Percentiles rank a stretch among this genome's conserved stretches.
Conservation (phyloP, 2,888 invertebrate genomes). For the Pristionchus exspectatus region DNA sequence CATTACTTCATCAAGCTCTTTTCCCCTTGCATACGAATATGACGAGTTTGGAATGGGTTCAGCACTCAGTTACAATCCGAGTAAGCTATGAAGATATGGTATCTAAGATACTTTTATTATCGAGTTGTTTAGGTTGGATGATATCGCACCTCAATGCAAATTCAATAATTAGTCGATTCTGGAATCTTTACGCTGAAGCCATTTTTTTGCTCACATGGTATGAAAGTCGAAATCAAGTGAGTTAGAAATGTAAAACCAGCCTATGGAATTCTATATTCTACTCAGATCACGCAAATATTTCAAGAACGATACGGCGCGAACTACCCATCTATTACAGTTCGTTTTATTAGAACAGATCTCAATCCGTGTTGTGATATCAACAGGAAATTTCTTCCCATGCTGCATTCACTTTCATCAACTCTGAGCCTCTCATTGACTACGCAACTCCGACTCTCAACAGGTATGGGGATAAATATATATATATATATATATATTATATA, state of each 20-base stretch:
- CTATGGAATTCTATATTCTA: background rate
- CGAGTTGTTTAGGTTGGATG: background rate
- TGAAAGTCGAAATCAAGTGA: background rate
- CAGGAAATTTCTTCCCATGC: slow-evolving; percentile 16
- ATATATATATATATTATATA: background rate
- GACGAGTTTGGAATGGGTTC: slow-evolving; percentile 20
- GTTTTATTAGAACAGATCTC: background rate
- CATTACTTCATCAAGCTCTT: slow-evolving; percentile 8
- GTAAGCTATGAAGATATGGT: background rate
- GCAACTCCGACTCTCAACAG: slow-evolving; percentile 15
- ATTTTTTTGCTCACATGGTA: background rate
- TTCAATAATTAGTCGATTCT: slow-evolving; percentile 19
- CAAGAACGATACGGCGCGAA: background rate
- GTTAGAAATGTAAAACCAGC: background rate
- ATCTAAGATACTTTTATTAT: background rate
- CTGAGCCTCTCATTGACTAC: slow-evolving; percentile 32
- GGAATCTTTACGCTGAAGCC: slow-evolving; percentile 34
- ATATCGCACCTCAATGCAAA: background rate
- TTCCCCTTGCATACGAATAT: background rate
- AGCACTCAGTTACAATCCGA: slow-evolving; percentile 24
- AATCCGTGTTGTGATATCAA: background rate
- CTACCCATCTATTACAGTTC: background rate
- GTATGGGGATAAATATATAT: background rate
- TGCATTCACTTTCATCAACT: slow-evolving; percentile 24
- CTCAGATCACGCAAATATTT: background rate